Evolutionary conservation across 2,888 invertebrate genomes (phyloP).

Genomic region (Yponomeuta sedellus): DNA sequence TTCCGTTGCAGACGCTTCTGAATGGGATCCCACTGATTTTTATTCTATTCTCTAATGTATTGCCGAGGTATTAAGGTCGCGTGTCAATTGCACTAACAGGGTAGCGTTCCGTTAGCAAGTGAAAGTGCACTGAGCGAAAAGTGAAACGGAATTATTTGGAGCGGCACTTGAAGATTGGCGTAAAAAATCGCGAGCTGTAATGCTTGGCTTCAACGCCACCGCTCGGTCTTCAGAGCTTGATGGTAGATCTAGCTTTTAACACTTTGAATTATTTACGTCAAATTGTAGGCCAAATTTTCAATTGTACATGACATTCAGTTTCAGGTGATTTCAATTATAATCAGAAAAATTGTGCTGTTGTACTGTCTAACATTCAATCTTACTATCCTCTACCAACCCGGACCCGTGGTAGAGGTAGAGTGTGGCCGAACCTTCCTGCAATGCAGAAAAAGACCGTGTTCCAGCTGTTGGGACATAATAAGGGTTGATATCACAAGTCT

Average conservation of each 20-base stretch:
- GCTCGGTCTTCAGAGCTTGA: neutral
- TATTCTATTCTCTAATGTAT: conserved; percentile 14
- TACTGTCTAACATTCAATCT: too few relatives aligned
- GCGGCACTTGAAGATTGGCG: conserved; percentile 50
- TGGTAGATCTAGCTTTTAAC: neutral
- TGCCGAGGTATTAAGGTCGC: conserved; percentile 30
- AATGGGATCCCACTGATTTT: neutral
- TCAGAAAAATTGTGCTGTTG: too few relatives aligned
- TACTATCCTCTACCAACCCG: too few relatives aligned
- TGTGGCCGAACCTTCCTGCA: too few relatives aligned
- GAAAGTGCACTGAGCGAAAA: conserved; percentile 66
- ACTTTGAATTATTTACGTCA: too few relatives aligned
- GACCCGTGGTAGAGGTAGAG: too few relatives aligned
- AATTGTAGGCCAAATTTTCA: too few relatives aligned
- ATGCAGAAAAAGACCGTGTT: too few relatives aligned
- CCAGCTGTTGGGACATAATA: too few relatives aligned
- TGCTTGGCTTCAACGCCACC: conserved; percentile 24
- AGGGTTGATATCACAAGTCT: too few relatives aligned
- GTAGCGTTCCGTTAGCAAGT: conserved; percentile 59
- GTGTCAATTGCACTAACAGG: conserved; percentile 34
- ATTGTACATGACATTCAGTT: too few relatives aligned
- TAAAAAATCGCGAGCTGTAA: conserved; percentile 52
- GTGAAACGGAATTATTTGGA: conserved; percentile 64
- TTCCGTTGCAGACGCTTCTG: conserved; percentile 16
- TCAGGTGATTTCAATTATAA: too few relatives aligned